Base-by-base conservation (phyloP, 2,888 invertebrate species). In the Endotricha flammealis region DNA sequence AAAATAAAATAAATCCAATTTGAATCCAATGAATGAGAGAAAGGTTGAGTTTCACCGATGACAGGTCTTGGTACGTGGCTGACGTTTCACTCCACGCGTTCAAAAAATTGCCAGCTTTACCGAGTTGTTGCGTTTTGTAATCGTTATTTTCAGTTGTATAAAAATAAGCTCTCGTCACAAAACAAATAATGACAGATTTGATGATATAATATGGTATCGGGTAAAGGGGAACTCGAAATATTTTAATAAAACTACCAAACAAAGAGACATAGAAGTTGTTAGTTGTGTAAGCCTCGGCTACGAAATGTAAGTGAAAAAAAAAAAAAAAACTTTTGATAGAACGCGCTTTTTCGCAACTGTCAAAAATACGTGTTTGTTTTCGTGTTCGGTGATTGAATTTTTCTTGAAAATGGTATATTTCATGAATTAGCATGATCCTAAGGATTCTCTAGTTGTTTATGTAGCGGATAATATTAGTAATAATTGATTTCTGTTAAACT, bases 51-150 rank as follows among this genome's bases (percentile, higher is more conserved):
- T 41, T 25, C 53, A 57, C 50, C 45, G 50, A 52, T 78, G 77
- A 77, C 75, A 76, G 64, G 40, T 57, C 46, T 16, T 4, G 6
- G 64, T 70, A 86, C 85, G 86, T 86, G 86, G 87, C 86, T 86
- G 86, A 87, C 85, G 73, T 83, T 82, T 81, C 80, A 78, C 71
- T 83, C 83, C 85, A 86, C 86, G 87, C 86, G 78, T 73, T 64
- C 75, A 70, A 58, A 62, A 65, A 55, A 43, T 70, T 74, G 70
- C 74, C 67, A 69, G 42, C 1, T 33, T 16, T 39, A 40, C 57
- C 38, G 43, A 41, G 24, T 29, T 29, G 10, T 25, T 25, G 22
- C 36, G 38, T 42, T 43, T 42, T 24, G 17, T 41, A 42, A 45
- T 54, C 51, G 49, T 44, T 49, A 37, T 10, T 13, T 12, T n/a